Percentiles rank a stretch among this genome's conserved stretches.
Conservation (phyloP, 2,797 vertebrate genomes). For the Malurus splendens region DNA sequence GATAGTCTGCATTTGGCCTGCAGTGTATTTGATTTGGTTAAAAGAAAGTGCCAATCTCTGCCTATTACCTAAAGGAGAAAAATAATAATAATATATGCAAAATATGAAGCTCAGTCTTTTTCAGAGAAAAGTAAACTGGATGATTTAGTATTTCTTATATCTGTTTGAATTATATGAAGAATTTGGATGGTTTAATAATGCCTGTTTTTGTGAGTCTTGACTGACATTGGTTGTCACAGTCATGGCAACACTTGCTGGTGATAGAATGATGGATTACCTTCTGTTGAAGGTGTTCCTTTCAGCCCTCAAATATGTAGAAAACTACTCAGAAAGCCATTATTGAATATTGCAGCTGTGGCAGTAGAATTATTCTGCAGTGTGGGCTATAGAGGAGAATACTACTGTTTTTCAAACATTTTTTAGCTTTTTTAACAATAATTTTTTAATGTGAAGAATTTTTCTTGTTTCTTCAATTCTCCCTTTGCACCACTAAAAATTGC, state of each 20-base stretch:
- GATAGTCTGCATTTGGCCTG: not conserved
- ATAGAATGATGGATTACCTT: not conserved
- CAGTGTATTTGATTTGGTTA: not conserved
- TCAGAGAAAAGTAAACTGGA: not conserved
- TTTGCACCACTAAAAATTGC: not conserved
- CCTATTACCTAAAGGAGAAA: not conserved
- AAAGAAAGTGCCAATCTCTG: not conserved
- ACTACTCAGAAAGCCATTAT: not conserved
- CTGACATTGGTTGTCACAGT: not conserved
- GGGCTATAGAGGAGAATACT: not conserved
- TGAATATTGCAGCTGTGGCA: not conserved
- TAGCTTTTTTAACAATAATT: not conserved
- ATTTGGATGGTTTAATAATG: not conserved
- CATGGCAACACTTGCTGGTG: accelerated
- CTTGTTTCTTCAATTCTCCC: not conserved
- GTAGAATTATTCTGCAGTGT: not conserved
- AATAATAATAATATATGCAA: not conserved
- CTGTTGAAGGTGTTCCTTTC: not conserved
- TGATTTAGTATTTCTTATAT: not conserved
- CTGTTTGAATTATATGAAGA: not conserved
- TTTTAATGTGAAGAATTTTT: not conserved
- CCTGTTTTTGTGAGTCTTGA: not conserved
- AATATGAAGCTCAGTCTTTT: not conserved
- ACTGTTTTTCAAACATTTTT: not conserved
- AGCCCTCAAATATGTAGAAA: not conserved